Conservation (phyloP, 2,888 invertebrate species). For the Drosophila robusta region DNA sequence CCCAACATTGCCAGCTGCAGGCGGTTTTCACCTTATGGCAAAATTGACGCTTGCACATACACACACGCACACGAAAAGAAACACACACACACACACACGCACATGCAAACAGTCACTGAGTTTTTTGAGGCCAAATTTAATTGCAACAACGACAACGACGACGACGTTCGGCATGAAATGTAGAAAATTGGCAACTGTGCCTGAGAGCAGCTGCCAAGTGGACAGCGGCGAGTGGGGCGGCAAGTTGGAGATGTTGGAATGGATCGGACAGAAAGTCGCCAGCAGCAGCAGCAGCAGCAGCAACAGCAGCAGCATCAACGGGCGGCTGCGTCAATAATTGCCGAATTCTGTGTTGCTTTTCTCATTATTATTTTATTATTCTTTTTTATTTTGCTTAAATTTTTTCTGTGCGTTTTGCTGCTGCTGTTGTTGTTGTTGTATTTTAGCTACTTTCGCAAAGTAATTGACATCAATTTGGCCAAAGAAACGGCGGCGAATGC, state of each 20-base stretch:
- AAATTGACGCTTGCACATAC: conserved; percentile 39
- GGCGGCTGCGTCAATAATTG: conserved; percentile 50
- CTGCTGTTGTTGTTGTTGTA: conserved; percentile 10
- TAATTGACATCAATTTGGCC: conserved; percentile 66
- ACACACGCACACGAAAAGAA: conserved; percentile 9
- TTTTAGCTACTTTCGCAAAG: conserved; percentile 63
- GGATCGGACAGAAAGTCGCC: conserved; percentile 53
- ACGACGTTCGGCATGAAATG: conserved; percentile 56
- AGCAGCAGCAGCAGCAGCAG: conserved; percentile 39
- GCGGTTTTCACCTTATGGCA: conserved; percentile 58
- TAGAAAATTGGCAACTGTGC: conserved; percentile 65
- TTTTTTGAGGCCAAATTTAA: conserved; percentile 77
- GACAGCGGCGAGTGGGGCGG: conserved; percentile 14
- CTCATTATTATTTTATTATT: conserved; percentile 54
- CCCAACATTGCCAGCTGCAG: conserved; percentile 45
- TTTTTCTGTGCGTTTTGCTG: conserved; percentile 5
- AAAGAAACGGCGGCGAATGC: conserved; percentile 32
- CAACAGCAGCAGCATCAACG: conserved; percentile 19
- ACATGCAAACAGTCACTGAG: conserved; percentile 32
- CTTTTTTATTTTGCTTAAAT: conserved; percentile 27
- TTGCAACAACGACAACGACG: conserved; percentile 62
- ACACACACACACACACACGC: conserved; percentile 3
- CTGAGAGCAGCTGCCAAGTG: conserved; percentile 41
- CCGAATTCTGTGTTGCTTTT: conserved; percentile 48
- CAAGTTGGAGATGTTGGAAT: conserved; percentile 36